Conservation (phyloP, 2,113 vertebrate genomes). For the Pedetes capensis region DNA sequence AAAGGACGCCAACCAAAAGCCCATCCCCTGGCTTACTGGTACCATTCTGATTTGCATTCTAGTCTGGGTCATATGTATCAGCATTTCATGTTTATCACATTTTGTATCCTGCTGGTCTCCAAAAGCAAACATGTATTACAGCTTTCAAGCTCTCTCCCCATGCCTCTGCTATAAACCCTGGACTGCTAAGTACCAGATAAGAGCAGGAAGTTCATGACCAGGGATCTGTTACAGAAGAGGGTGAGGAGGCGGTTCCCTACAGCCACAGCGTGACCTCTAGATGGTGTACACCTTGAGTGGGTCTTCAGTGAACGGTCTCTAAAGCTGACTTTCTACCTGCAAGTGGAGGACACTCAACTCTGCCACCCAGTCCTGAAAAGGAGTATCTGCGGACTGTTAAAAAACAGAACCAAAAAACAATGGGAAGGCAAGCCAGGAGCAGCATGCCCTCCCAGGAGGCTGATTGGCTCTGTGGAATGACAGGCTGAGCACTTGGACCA, state of each 20-base stretch:
- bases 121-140: neutral
- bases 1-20: neutral
- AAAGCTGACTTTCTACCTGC: neutral
- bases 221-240: neutral
- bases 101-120: neutral
- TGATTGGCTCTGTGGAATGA: neutral
- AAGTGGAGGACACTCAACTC: neutral
- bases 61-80: neutral
- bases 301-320: neutral
- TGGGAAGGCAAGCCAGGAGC: fast-evolving
- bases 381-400: fast-evolving
- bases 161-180: neutral
- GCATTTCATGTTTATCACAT: fast-evolving
- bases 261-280: neutral
- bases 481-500: neutral
- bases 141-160: neutral
- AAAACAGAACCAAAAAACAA: neutral
- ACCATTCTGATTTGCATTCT: neutral
- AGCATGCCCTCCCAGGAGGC: neutral
- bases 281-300: fast-evolving
- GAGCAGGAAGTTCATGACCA: fast-evolving
- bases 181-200: neutral
- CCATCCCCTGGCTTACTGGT: neutral
- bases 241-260: fast-evolving
- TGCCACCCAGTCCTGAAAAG: neutral